A percentile compares a stretch with the other conserved stretches of the same genome.
Evolutionary conservation across 1,140 invertebrate genomes (phyloP).

Genomic region (Meteorus sp.): DNA sequence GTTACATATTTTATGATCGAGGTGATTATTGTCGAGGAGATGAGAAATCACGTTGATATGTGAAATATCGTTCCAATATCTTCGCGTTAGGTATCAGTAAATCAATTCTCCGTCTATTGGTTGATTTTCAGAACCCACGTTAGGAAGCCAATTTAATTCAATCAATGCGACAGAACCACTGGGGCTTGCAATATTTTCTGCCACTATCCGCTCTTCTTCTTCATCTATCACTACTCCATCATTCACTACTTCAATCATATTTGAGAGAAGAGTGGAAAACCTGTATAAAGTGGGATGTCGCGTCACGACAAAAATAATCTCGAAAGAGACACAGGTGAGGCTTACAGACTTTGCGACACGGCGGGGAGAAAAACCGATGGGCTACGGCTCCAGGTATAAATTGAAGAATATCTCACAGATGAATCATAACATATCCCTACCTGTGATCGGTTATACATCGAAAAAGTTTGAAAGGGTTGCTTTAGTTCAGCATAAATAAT

Average conservation of each 20-base stretch:
- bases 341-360: too few species aligned
- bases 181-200: slow-evolving; percentile 16
- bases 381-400: slow-evolving; percentile 14
- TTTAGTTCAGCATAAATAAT: slow-evolving; percentile 15
- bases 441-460: slow-evolving; percentile 13
- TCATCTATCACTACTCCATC: too few species aligned
- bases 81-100: too few species aligned
- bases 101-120: too few species aligned
- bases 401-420: background rate
- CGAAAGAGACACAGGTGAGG: slow-evolving; percentile 55
- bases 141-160: too few species aligned
- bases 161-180: too few species aligned
- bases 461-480: slow-evolving; percentile 10
- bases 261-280: slow-evolving; percentile 19
- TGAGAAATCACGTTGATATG: too few species aligned
- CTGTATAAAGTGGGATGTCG: slow-evolving; percentile 38
- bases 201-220: slow-evolving; percentile 31
- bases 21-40: too few species aligned
- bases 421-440: background rate
- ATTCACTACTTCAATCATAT: slow-evolving; percentile 19
- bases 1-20: too few species aligned
- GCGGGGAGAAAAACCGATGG: slow-evolving; percentile 36
- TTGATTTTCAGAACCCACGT: too few species aligned
- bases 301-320: slow-evolving; percentile 52
- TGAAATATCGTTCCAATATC: too few species aligned